These are phyloP conservation scores for Dryas iulia DNA, from an alignment of 1,140 invertebrate genomes.

Conservation along the genomic window DNA sequence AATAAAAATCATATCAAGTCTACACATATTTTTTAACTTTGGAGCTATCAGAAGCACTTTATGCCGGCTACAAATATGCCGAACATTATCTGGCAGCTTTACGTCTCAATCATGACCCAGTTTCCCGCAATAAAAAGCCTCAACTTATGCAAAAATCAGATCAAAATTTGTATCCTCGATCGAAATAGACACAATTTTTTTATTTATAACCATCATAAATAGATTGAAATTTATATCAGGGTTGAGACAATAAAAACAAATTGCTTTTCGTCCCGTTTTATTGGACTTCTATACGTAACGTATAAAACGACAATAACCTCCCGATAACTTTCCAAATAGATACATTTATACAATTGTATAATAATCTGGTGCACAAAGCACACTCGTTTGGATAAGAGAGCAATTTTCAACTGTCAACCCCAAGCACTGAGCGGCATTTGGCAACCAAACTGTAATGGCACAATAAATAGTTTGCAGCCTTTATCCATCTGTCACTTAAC, in stretches of 20 bases:
- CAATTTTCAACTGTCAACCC: constrained; percentile 73
- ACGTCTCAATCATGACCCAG: constrained; percentile 3
- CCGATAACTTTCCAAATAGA: constrained; percentile 48
- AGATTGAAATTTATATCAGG: constrained; percentile 70
- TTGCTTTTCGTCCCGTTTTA: constrained; percentile 68
- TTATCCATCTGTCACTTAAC: constrained; percentile 78
- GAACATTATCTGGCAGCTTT: constrained; percentile 4
- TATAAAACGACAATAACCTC: constrained; percentile 64
- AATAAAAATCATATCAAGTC: not conserved
- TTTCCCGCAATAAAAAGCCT: not conserved
- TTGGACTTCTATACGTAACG: constrained; percentile 66
- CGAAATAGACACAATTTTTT: constrained; percentile 35
- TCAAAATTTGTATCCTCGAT: constrained; percentile 4
- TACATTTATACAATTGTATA: constrained; percentile 47
- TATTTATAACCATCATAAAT: constrained; percentile 65
- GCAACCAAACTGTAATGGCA: constrained; percentile 74
- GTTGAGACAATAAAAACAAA: constrained; percentile 73
- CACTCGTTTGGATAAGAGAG: constrained; percentile 45
- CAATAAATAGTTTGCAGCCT: constrained; percentile 77
- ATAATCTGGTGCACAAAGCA: constrained; percentile 56
- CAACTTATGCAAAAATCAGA: constrained; percentile 2
- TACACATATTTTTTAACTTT: not conserved
- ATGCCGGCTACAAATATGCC: not conserved
- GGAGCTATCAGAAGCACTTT: not conserved
- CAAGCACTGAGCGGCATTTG: constrained; percentile 61